Percentiles rank a stretch among this genome's conserved stretches.
Evolutionary conservation across 2,797 vertebrate species (phyloP).

Genomic region (Nasua narica): DNA sequence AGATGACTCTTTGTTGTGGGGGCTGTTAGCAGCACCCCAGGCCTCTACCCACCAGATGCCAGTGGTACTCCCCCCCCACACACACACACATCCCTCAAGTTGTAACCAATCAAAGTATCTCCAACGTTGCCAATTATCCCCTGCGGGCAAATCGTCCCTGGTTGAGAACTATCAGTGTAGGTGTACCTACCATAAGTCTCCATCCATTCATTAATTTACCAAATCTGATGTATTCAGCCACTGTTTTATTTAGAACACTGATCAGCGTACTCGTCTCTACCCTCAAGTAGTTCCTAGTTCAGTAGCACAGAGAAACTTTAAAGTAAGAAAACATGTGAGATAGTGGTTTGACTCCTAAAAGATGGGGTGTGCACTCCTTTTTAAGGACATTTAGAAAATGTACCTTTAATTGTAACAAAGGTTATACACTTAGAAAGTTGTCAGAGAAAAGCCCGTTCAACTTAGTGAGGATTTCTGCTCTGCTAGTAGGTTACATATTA

Average conservation of each 20-base stretch:
- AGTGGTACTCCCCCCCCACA: background rate
- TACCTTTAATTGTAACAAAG: constrained; percentile 47
- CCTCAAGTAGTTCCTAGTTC: background rate
- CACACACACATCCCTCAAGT: background rate
- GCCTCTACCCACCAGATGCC: background rate
- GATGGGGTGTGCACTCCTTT: background rate
- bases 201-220: background rate
- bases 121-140: background rate
- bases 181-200: background rate
- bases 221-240: background rate
- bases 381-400: constrained; percentile 41
- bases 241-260: background rate
- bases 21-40: background rate
- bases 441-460: constrained; percentile 62
- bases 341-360: background rate
- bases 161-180: background rate
- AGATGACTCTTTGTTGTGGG: background rate
- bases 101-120: background rate
- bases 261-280: background rate
- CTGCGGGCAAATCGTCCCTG: background rate
- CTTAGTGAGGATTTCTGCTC: constrained; percentile 45
- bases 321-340: background rate
- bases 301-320: background rate
- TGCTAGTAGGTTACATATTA: constrained; percentile 59
- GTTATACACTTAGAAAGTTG: constrained; percentile 52